Percentiles rank a stretch among this genome's conserved stretches.
Evolutionary conservation across 2,113 vertebrate species (phyloP).

Genomic region (Pomatostomus ruficeps): DNA sequence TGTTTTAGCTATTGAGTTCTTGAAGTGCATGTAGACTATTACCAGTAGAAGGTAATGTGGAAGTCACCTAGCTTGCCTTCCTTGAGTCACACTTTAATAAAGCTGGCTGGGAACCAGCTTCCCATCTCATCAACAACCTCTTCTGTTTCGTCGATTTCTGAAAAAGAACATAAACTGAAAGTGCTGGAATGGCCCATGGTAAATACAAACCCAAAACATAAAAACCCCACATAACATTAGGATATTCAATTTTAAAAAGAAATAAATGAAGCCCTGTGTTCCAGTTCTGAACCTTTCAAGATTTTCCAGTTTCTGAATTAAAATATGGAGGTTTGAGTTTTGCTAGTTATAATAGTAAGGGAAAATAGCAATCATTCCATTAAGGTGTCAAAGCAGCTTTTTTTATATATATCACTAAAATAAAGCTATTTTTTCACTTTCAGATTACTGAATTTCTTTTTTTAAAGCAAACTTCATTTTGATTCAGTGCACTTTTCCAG

Average conservation of each 20-base stretch:
- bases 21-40: neutral
- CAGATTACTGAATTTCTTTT: neutral
- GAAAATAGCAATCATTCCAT: neutral
- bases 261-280: rapidly evolving
- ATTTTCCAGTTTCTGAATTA: neutral
- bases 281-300: neutral
- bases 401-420: neutral
- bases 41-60: neutral
- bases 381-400: neutral
- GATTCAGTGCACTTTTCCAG: neutral
- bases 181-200: neutral
- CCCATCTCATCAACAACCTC: neutral
- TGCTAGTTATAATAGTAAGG: neutral
- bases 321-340: neutral
- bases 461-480: neutral
- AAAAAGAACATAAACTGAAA: neutral
- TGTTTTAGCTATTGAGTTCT: neutral
- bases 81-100: neutral
- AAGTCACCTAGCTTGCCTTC: neutral
- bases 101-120: neutral
- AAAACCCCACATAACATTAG: neutral
- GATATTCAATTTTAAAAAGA: neutral
- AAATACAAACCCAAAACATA: neutral
- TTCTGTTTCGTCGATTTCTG: neutral
- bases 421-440: neutral